A percentile compares a stretch with the other conserved stretches of the same genome.
Conservation (phyloP, 1,140 invertebrate genomes). For the Popillia japonica region DNA sequence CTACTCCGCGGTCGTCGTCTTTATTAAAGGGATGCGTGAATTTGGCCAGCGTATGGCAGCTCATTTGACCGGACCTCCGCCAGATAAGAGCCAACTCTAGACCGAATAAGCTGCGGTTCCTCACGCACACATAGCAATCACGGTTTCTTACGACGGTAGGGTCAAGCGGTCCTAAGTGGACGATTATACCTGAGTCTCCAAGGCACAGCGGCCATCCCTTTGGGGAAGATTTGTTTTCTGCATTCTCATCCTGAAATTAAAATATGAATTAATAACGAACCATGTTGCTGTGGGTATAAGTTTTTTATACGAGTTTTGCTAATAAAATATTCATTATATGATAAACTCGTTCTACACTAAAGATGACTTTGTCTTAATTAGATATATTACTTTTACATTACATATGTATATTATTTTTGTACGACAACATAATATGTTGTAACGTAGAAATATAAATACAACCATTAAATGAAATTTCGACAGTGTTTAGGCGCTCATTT, state of each 20-base stretch:
- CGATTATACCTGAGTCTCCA: constrained; percentile 54
- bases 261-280: constrained; percentile 38
- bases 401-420: too few relatives aligned
- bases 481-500: too few relatives aligned
- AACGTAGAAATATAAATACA: too few relatives aligned
- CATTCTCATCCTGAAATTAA: constrained; percentile 55
- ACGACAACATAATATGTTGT: too few relatives aligned
- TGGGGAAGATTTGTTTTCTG: constrained; percentile 47
- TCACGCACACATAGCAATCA: constrained; percentile 58
- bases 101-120: constrained; percentile 47
- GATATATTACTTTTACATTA: too few relatives aligned
- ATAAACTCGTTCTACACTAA: too few relatives aligned
- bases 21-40: constrained; percentile 48
- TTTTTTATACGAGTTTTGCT: neutral
- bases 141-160: constrained; percentile 53
- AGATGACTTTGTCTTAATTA: too few relatives aligned
- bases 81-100: constrained; percentile 56
- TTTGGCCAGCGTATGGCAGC: constrained; percentile 55
- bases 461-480: too few relatives aligned
- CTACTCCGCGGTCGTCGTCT: constrained; percentile 47
- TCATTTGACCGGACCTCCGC: constrained; percentile 52
- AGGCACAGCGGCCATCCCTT: constrained; percentile 58
- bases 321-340: neutral
- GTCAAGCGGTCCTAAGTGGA: constrained; percentile 55
- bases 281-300: neutral